These are phyloP conservation scores for Enteromius trimaculatus DNA, from an alignment of 2,797 vertebrate species.

Conservation along the genomic window DNA sequence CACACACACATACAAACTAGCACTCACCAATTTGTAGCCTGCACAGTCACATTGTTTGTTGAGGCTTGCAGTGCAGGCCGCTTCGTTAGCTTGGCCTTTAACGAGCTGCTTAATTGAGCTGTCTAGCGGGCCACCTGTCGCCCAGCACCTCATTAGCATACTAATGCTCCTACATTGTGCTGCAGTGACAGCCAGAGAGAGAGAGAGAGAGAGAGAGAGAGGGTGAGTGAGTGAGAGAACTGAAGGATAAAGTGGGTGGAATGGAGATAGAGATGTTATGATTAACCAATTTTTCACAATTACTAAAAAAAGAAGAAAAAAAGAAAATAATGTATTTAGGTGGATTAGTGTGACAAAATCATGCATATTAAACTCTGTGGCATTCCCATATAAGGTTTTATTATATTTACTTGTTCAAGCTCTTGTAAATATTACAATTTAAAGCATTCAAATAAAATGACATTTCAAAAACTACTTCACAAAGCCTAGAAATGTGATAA, in stretches of 20 bases:
- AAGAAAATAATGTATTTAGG: neutral
- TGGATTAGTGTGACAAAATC: neutral
- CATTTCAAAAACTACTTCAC: neutral
- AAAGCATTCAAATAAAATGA: neutral
- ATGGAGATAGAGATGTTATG: constrained; percentile 33
- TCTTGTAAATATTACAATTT: neutral
- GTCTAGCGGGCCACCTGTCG: constrained; percentile 99
- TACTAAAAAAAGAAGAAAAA: neutral
- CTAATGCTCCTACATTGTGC: constrained; percentile 99
- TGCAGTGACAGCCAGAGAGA: constrained; percentile 74
- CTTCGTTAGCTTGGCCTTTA: constrained; percentile 99
- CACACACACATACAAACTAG: constrained; percentile 65
- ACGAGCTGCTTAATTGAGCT: constrained; percentile 99
- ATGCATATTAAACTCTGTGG: neutral
- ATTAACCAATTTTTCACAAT: constrained; percentile 17
- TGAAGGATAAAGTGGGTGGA: neutral
- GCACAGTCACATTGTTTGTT: constrained; percentile 99
- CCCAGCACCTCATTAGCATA: constrained; percentile 98
- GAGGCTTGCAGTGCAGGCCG: constrained; percentile 90
- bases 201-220: constrained; percentile 85
- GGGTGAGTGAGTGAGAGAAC: constrained; percentile 67
- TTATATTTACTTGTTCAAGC: neutral
- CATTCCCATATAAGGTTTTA: neutral
- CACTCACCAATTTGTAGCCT: constrained; percentile 89
- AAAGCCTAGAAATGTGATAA: too few species aligned